These are phyloP conservation scores for Electrona antarctica DNA, from an alignment of 2,113 vertebrate genomes.

Conservation along the genomic window DNA sequence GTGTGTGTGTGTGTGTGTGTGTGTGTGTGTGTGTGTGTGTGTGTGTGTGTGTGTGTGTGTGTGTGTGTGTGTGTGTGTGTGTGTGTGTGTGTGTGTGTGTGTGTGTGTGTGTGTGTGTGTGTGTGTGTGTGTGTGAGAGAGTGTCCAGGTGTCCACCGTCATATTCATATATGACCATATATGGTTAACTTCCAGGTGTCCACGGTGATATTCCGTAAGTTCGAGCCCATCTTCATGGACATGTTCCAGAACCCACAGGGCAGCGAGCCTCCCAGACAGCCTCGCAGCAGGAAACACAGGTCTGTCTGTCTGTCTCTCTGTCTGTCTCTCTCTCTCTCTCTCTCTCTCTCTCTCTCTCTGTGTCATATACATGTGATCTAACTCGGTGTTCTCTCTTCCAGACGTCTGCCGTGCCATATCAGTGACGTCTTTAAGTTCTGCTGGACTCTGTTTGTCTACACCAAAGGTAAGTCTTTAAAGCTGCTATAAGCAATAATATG, in stretches of 20 bases:
- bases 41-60: too few species aligned
- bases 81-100: too few species aligned
- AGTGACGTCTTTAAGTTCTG: conserved; percentile 97
- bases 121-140: too few species aligned
- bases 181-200: conserved; percentile 92
- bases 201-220: conserved; percentile 96
- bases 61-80: too few species aligned
- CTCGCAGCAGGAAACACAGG: conserved; percentile 95
- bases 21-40: too few species aligned
- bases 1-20: too few species aligned
- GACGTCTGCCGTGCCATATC: conserved; percentile 86
- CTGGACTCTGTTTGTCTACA: conserved; percentile 98
- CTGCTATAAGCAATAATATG: too few species aligned
- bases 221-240: conserved; percentile 96
- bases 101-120: too few species aligned
- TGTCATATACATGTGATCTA: not conserved
- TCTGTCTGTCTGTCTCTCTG: conserved; percentile 23
- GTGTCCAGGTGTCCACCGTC: too few species aligned
- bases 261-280: conserved; percentile 81
- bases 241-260: conserved; percentile 92
- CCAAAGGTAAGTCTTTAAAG: conserved; percentile 85
- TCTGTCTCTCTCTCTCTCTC: conserved; percentile 3
- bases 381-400: conserved; percentile 43
- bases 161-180: too few species aligned
- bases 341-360: not conserved